Conservation (phyloP, 2,797 vertebrate genomes). For the Thripadectes ignobilis region DNA sequence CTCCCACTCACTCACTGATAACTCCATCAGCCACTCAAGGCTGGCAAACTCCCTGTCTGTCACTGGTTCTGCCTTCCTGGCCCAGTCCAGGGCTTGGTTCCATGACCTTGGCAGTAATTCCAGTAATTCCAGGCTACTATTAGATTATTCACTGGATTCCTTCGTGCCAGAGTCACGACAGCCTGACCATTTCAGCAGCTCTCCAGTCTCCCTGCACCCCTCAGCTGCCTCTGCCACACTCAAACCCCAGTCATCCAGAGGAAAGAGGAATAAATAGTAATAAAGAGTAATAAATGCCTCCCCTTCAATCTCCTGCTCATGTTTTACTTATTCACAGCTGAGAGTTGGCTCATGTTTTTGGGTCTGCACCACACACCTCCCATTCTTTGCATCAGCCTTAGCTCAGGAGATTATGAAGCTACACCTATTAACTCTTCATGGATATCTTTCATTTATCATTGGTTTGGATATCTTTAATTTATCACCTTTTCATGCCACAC, state of each 20-base stretch:
- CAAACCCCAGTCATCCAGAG: background rate
- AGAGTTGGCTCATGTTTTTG: background rate
- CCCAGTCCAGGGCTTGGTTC: background rate
- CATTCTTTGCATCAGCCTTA: background rate
- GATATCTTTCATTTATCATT: background rate
- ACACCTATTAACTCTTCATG: background rate
- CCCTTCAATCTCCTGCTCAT: background rate
- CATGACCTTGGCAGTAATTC: background rate
- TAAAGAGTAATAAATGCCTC: background rate
- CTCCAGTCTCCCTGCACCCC: background rate
- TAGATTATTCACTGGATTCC: background rate
- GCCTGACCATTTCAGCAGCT: background rate
- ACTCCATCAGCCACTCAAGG: background rate
- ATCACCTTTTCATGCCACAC: background rate
- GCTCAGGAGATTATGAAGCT: background rate
- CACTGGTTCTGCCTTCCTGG: background rate
- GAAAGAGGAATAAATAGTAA: background rate
- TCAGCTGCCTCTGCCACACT: background rate
- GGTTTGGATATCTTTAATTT: background rate
- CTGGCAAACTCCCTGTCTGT: background rate
- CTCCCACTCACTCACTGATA: accelerated
- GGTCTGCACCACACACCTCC: background rate
- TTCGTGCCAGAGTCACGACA: background rate
- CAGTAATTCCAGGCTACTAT: background rate
- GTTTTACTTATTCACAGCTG: background rate